Base-by-base conservation (phyloP, 2,888 invertebrate species). In the Drosophila formosana region DNA sequence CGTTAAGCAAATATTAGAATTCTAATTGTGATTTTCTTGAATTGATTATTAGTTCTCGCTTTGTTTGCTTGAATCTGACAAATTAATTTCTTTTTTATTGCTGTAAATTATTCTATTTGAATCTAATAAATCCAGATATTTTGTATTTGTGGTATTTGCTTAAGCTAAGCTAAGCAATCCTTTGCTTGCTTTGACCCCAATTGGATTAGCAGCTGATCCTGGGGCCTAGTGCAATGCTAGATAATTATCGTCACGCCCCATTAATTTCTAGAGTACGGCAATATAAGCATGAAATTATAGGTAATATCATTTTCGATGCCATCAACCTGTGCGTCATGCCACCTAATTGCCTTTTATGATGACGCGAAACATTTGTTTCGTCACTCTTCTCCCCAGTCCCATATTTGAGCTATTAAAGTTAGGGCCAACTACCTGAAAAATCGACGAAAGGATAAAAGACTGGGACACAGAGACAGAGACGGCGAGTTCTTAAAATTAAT, bases 241-340 rank as follows among this genome's bases (percentile, higher is more conserved):
- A 65, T 85, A 82, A 85, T 88, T 82, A 80, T 61, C 55, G 37
- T 49, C 71, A 80, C 68, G 82, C 65, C 71, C 86, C 86, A 82
- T 88, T 85, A 82, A 85, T 47, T 88, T 64, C 45, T 47, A 57
- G 66, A 65, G 63, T 50, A 43, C 45, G 26, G 13, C 46, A 46
- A 66, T 50, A 69, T 58, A 70, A 62, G 45, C 51, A 77, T 56
- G 13, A 57, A 63, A 66, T 65, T 63, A 75, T 57, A 58, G 53
- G 43, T 69, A 67, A 72, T 83, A 73, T 62, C 66, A 85, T 88
- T 83, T 85, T 75, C 70, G 61, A 50, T 55, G 61, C 63, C 68
- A 75, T 85, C 71, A 85, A 83, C 51, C 57, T 63, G 63, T 62
- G 61, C 67, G 79, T 83, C 88, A 87, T 72, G 72, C 61, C 76